Evolutionary conservation across 2,888 invertebrate genomes (phyloP).

Genomic region (Coenonympha glycerion): DNA sequence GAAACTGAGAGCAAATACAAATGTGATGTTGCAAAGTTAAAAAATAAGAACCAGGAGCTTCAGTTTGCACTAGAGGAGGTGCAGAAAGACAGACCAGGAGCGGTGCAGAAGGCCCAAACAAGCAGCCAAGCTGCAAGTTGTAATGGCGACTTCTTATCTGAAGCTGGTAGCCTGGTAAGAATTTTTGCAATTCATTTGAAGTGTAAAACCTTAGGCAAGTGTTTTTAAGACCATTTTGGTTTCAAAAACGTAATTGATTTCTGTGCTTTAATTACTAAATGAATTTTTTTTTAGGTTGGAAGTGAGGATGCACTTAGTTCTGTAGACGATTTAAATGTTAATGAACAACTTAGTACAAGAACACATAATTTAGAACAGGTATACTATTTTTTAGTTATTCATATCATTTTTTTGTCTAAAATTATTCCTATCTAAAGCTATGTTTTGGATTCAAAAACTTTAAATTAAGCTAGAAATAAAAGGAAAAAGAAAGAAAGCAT

Average conservation of each 20-base stretch:
- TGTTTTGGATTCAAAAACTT: too few species aligned
- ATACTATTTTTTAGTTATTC: constrained; percentile 19
- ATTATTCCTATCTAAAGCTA: neutral
- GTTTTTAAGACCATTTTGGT: too few species aligned
- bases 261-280: neutral
- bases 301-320: constrained; percentile 79
- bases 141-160: constrained; percentile 72
- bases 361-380: constrained; percentile 67
- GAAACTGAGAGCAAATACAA: constrained; percentile 78
- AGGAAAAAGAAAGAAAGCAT: too few species aligned
- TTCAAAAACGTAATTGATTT: too few species aligned
- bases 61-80: constrained; percentile 60
- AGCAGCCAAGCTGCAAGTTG: constrained; percentile 68
- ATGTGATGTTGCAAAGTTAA: constrained; percentile 76
- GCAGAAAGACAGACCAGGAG: constrained; percentile 62
- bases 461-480: too few species aligned
- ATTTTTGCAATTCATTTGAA: neutral
- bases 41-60: constrained; percentile 73
- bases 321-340: constrained; percentile 64
- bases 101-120: constrained; percentile 49
- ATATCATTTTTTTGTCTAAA: neutral
- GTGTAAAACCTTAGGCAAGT: too few species aligned
- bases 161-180: constrained; percentile 77
- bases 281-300: constrained; percentile 62
- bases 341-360: constrained; percentile 63